Base-by-base conservation (phyloP, 2,888 invertebrate genomes). In the Hetaerina titia region DNA sequence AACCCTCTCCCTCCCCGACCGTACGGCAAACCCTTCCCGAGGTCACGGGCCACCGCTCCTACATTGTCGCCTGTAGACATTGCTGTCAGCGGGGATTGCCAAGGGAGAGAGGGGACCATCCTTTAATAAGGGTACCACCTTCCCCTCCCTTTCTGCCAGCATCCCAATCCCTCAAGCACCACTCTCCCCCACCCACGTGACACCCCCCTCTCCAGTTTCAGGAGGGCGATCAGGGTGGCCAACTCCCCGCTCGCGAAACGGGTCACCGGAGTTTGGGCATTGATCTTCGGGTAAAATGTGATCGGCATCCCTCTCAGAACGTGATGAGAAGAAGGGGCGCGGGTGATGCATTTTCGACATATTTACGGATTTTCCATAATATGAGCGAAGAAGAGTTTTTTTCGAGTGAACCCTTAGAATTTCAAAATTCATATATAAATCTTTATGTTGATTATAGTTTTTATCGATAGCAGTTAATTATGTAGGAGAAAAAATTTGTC, bases 41-140 rank as follows among this genome's bases (percentile, higher is more conserved):
- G 57, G 92, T 92, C 92, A 92, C 69, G 92, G 69, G 69, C 92
- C 56, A 56, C 22, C 45, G 92, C 31, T 11, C 15, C 57, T 8
- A 69, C 69, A 92, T 92, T 92, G 92, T 92, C 56, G 92, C 69
- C 92, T 57, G 0, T n/a, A 31, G 45, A 56, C 74, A 64, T 74
- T 60, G 69, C 69, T 92, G 92, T 92, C 92, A 74, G 69, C 92
- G 74, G 13, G 92, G 5, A 9, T 31, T 19, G 22, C 92, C 56
- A 56, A n/a, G 92, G n/a, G 15, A 81, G 81, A 31, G 81, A 31
- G 81, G 13, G 11, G 81, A 45, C 64, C 92, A 19, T 56, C 92
- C 56, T 64, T 31, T 81, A 31, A 81, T 81, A 8, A 31, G 81
- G 81, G 81, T 2, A 15, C 25, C 31, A 31, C 13, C 11, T 31